phyloP scores from a whole-genome alignment of 2,888 invertebrate species.

The Philopedon plagiatum region DNA sequence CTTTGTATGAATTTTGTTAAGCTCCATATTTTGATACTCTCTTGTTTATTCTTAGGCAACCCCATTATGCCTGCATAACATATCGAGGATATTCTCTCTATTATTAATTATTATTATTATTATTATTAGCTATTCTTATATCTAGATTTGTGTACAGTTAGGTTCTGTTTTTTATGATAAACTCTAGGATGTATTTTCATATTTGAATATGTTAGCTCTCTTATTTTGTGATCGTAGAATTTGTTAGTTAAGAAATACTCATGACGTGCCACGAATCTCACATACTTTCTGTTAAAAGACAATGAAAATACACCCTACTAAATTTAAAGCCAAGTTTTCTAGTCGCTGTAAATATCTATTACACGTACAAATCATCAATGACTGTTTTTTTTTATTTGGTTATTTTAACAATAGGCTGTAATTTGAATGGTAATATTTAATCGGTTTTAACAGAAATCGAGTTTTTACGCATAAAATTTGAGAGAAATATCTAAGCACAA shows the following conservation, averaged over 20 bases:
- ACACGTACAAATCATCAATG: slow-evolving; percentile 62
- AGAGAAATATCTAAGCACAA: slow-evolving; percentile 54
- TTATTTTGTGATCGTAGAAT: slow-evolving; percentile 47
- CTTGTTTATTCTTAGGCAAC: slow-evolving; percentile 61
- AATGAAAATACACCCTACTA: slow-evolving; percentile 61
- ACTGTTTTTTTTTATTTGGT: slow-evolving; percentile 52
- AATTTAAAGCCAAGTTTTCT: slow-evolving; percentile 61
- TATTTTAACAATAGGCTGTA: slow-evolving; percentile 49
- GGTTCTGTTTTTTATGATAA: slow-evolving; percentile 54
- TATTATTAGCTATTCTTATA: slow-evolving; percentile 55
- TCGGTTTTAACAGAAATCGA: slow-evolving; percentile 30
- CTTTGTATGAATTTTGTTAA: slow-evolving; percentile 58
- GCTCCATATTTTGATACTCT: slow-evolving; percentile 66
- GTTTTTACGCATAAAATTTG: slow-evolving; percentile 50
- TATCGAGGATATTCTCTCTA: slow-evolving; percentile 65
- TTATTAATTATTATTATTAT: too few species aligned
- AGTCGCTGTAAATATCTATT: slow-evolving; percentile 65
- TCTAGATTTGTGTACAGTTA: slow-evolving; percentile 61
- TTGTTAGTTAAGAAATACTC: slow-evolving; percentile 47
- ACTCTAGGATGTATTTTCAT: slow-evolving; percentile 59
- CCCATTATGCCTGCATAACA: slow-evolving; percentile 62
- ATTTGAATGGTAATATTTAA: slow-evolving; percentile 53
- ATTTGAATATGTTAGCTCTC: slow-evolving; percentile 45
- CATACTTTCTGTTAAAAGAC: slow-evolving; percentile 39
- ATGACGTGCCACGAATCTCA: slow-evolving; percentile 48